Evolutionary conservation across 2,888 invertebrate genomes (phyloP).

Genomic region (Mylabris sibirica): DNA sequence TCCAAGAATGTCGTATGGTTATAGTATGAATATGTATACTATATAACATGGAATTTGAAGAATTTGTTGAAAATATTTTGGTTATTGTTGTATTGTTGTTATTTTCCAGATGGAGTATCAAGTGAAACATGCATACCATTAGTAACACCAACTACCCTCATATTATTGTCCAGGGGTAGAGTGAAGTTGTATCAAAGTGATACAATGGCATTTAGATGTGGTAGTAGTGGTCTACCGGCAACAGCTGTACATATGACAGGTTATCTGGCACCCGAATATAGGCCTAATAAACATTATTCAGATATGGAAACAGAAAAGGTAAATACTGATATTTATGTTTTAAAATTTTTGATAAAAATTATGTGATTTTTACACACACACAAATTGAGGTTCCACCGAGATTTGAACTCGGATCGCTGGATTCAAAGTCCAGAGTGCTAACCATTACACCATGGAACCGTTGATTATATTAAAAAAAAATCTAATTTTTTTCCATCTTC

Average conservation of each 20-base stretch:
- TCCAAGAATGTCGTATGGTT: not conserved
- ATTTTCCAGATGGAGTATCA: constrained; percentile 57
- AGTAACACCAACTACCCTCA: constrained; percentile 65
- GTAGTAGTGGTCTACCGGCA: constrained; percentile 39
- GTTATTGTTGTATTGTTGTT: not conserved
- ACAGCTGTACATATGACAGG: constrained; percentile 54
- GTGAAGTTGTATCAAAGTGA: constrained; percentile 59
- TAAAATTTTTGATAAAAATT: not conserved
- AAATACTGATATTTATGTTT: constrained; percentile 34
- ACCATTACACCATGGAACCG: constrained; percentile 67
- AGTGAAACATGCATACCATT: constrained; percentile 62
- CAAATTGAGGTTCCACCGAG: constrained; percentile 72
- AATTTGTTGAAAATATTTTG: constrained; percentile 4
- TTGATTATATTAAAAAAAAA: not conserved
- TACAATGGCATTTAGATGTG: constrained; percentile 41
- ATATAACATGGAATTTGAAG: not conserved
- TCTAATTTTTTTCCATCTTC: too few relatives aligned
- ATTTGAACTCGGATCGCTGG: constrained; percentile 84
- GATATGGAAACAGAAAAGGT: constrained; percentile 70
- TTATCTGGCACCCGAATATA: constrained; percentile 67
- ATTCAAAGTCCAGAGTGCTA: constrained; percentile 84
- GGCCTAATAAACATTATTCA: constrained; percentile 62
- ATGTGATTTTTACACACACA: not conserved
- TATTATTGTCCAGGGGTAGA: constrained; percentile 66
- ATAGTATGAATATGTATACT: too few relatives aligned